Base-by-base conservation (phyloP, 2,113 vertebrate genomes). In the Heterocephalus glaber region DNA sequence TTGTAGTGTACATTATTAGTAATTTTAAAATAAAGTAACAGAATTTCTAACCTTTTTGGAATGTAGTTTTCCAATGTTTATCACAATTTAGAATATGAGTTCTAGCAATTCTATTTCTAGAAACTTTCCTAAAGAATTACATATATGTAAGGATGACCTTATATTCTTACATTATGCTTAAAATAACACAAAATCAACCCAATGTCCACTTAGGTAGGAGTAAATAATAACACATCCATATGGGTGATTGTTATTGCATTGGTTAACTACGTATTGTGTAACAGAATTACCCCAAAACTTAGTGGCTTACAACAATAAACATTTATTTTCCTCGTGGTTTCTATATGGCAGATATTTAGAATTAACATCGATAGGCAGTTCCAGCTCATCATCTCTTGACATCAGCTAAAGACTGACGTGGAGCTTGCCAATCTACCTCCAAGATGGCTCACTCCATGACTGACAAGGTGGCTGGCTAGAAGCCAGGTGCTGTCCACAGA, bases 61-160 rank as follows among this genome's bases (percentile, higher is more conserved):
- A 77, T 8, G 6, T 33, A 65, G 19, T 89, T 92, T 93, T 87
- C 80, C 90, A 89, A 61, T 79, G 16, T 95, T 82, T 83, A 49
- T 54, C 26, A 65, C 66, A 85, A 91, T 83, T 72, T 77, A 85
- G 96, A 93, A 79, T 70, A 89, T 44, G 86, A 87, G 56, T 76
- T 77, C 79, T 86, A 90, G 68, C 70, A 70, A 77, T 63, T 92
- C 52, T 90, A 86, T 81, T 92, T 86, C 92, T 76, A 96, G 85
- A 82, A 96, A 87, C 35, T 35, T 95, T 76, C 79, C 80, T 94
- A n/a, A 93, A 89, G 72, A 90, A 80, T 66, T 90, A 76, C 16
- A 68, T 49, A 74, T 79, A 26, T 30, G 30, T 44, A 90, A 84
- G n/a, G 22, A 63, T 49, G 54, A 94, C 85, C 79, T 88, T 56